Evolutionary conservation across 2,888 invertebrate genomes (phyloP).

Genomic region (Homarus gammarus): DNA sequence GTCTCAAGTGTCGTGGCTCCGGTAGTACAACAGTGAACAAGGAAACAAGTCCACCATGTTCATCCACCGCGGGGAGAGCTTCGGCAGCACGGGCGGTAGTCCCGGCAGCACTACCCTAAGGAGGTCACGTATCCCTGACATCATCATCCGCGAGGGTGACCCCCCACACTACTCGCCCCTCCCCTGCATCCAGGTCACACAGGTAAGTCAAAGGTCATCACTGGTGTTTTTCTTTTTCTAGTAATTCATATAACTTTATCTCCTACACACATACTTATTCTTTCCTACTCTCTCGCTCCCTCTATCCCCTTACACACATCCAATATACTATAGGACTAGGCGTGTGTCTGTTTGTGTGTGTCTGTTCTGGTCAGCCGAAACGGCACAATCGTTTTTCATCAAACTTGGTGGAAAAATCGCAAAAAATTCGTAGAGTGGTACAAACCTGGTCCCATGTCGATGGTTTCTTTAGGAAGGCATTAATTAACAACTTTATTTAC

Average conservation of each 20-base stretch:
- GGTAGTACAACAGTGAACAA: not conserved
- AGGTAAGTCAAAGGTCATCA: constrained; percentile 43
- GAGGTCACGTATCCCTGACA: constrained; percentile 64
- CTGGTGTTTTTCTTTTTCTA: not conserved
- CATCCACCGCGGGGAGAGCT: constrained; percentile 74
- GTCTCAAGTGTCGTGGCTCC: too few species aligned
- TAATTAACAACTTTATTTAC: too few species aligned
- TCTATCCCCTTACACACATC: not conserved
- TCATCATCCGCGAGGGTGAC: constrained; percentile 74
- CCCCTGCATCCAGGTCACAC: constrained; percentile 75
- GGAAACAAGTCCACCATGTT: constrained; percentile 50
- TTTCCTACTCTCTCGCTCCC: constrained; percentile 6
- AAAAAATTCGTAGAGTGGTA: too few species aligned
- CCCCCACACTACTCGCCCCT: constrained; percentile 59
- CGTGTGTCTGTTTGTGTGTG: too few species aligned
- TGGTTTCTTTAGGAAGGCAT: too few species aligned
- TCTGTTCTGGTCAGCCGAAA: too few species aligned
- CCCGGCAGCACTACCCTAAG: not conserved
- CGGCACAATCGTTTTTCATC: too few species aligned
- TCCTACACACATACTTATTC: not conserved
- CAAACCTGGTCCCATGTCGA: too few species aligned
- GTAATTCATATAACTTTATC: not conserved
- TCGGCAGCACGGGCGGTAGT: constrained; percentile 65
- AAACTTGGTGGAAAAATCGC: too few species aligned
- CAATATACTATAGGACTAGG: too few species aligned